These are phyloP conservation scores for Pilophorus perplexus DNA, from an alignment of 2,888 invertebrate genomes.

Conservation along the genomic window DNA sequence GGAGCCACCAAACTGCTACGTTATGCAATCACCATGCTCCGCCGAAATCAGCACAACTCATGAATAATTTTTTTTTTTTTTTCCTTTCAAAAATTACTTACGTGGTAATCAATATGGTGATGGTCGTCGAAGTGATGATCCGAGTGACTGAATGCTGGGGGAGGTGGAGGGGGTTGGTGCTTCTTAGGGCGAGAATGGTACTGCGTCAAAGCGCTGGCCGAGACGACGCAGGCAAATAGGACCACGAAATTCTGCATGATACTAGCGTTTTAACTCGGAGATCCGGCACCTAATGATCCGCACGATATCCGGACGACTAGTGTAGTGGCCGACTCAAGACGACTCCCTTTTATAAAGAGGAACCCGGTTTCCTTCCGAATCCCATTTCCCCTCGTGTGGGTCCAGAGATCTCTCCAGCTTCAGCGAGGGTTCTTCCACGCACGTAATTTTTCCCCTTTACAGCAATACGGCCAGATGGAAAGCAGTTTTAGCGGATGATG, in stretches of 20 bases:
- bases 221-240: background rate
- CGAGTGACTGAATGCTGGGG: background rate
- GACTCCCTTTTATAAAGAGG: background rate
- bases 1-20: no score
- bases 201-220: slow-evolving; percentile 2
- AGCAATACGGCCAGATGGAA: no score
- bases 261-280: background rate
- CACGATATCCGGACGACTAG: background rate
- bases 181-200: background rate
- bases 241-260: slow-evolving; percentile 1
- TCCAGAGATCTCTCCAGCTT: background rate
- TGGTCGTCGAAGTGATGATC: slow-evolving; percentile 20
- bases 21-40: no score
- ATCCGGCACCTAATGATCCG: background rate
- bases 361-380: background rate
- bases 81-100: no score
- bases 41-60: no score
- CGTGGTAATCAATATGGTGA: slow-evolving; percentile 22
- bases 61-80: no score
- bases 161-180: background rate
- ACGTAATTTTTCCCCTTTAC: no score
- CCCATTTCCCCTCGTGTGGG: no score
- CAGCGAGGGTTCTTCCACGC: no score
- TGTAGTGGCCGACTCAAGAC: background rate
- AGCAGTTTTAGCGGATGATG: no score